Evolutionary conservation across 2,888 invertebrate genomes (phyloP), one percentile per base, ranked within the genome.

Genomic region (Seira musarum): DNA sequence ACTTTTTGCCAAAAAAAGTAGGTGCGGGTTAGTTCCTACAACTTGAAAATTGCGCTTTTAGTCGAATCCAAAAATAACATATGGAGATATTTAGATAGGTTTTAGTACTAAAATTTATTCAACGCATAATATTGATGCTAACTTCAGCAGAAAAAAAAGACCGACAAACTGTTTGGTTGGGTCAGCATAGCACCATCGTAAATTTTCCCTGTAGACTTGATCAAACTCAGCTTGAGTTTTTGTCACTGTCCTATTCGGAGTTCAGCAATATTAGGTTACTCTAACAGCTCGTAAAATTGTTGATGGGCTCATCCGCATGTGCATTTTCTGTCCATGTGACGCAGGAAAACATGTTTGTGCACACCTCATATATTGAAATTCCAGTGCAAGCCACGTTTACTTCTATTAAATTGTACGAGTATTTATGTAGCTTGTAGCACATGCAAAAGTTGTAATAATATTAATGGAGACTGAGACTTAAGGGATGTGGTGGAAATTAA

Each of bases 241-340:
- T 30, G 30, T 30, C 30, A 53, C 15, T 13, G 53, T 15, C 3
- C 53, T 53, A 53, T 30, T 8, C 53, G 6, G 15, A 53, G 53
- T 53, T 53, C 53, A 53, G 53, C 3, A 53, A 53, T 53, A 66
- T 66, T 74, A 74, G 74, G 66, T 74, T 74, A 66, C 35, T 60
- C 66, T 66, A 57, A 66, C 74, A 74, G 66, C 74, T 66, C 74
- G 65, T 74, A 74, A 74, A 74, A 66, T 13, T 53, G 74, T 66
- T 74, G 74, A 74, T 74, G 74, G 53, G 53, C 53, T 53, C 53
- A 53, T 53, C 53, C 15, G 2, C 53, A 13, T n/a, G 53, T 53
- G 53, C 53, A 74, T 65, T 60, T 66, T 65, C 13, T 8, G 63
- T 71, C 53, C 65, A 53, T 61, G 64, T 65, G 72, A 30, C 60